These are phyloP conservation scores for Athalia cordata DNA, from an alignment of 2,888 invertebrate species.

Conservation along the genomic window DNA sequence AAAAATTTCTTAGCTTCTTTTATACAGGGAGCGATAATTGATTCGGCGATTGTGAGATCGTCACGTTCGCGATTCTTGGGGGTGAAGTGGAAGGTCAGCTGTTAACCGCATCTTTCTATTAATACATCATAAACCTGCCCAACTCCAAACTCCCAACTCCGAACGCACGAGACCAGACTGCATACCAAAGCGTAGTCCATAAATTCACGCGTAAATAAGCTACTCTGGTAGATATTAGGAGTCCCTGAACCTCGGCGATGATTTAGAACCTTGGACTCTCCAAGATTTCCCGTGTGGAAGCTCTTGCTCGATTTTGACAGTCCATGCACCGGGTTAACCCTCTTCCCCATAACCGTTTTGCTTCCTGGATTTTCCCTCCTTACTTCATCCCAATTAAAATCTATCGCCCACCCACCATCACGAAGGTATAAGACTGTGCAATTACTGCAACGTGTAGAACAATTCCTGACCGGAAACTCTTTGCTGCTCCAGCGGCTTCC, in stretches of 20 bases:
- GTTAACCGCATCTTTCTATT: constrained; percentile 16
- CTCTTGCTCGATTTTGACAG: no score
- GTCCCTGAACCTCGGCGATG: constrained; percentile 35
- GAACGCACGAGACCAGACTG: constrained; percentile 26
- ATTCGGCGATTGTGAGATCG: no score
- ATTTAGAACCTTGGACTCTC: constrained; percentile 27
- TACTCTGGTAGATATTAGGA: constrained; percentile 29
- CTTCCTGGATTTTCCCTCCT: background rate
- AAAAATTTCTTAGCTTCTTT: no score
- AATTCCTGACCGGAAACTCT: constrained; percentile 38
- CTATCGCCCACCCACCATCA: background rate
- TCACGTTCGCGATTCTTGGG: no score
- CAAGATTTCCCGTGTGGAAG: no score
- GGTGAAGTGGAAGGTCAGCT: background rate
- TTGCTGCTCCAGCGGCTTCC: constrained; percentile 25
- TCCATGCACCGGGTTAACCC: constrained; percentile 18
- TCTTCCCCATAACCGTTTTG: background rate
- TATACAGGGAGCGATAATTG: no score
- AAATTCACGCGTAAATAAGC: constrained; percentile 36
- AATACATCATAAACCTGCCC: background rate
- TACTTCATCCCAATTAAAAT: background rate
- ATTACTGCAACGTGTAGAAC: background rate
- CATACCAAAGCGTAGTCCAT: constrained; percentile 26
- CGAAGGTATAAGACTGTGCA: background rate
- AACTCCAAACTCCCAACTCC: background rate